These are phyloP conservation scores for Lerista edwardsae DNA, from an alignment of 2,797 vertebrate species.

Conservation along the genomic window DNA sequence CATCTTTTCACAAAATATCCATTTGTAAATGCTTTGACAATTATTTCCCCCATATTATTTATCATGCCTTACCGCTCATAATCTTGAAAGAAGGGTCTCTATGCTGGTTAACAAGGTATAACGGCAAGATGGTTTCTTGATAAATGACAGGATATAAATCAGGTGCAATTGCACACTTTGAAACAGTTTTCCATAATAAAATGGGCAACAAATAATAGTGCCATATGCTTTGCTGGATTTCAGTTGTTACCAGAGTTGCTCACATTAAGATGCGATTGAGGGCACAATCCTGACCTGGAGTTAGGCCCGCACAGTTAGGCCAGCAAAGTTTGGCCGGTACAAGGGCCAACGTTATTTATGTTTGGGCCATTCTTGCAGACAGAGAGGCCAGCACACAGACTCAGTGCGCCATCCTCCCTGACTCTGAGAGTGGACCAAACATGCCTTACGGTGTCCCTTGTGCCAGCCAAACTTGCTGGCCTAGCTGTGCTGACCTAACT, in stretches of 20 bases:
- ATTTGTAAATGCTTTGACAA: constrained; percentile 58
- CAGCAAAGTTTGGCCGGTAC: no score
- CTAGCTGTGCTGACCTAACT: no score
- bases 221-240: constrained; percentile 66
- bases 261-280: constrained; percentile 34
- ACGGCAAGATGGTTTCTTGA: constrained; percentile 62
- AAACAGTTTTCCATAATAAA: constrained; percentile 63
- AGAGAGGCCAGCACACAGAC: no score
- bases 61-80: constrained; percentile 61
- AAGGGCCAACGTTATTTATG: no score
- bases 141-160: constrained; percentile 70
- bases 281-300: no score
- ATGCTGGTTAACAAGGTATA: constrained; percentile 56
- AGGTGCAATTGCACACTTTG: constrained; percentile 54
- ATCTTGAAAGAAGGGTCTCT: constrained; percentile 52
- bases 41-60: constrained; percentile 70
- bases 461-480: no score
- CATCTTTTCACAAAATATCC: constrained; percentile 47
- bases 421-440: no score
- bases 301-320: no score
- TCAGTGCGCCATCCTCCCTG: no score
- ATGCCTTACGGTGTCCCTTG: no score
- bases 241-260: constrained; percentile 43
- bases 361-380: no score
- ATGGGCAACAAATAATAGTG: constrained; percentile 65